Base-by-base conservation (phyloP, 2,888 invertebrate species). In the Xanthorhoe designata region DNA sequence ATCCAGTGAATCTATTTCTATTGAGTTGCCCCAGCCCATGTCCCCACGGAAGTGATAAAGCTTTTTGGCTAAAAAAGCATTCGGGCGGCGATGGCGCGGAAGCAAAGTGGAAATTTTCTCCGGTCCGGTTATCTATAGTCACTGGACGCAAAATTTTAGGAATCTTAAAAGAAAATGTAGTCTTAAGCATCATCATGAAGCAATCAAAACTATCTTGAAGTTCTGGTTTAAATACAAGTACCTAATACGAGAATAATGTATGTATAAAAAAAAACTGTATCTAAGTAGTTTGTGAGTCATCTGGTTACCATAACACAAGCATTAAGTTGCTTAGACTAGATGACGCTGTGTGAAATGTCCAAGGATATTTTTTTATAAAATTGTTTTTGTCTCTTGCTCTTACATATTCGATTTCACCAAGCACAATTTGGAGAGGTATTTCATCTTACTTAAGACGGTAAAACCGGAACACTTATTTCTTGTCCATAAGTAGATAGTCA, bases 41-140 rank as follows among this genome's bases (percentile, higher is more conserved):
- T 83, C 89, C 91, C 90, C 86, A 88, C 90, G 92, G 92, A 93
- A 92, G 92, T 91, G 90, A 92, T 92, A 93, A 93, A 92, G 89
- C 88, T 91, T 91, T 91, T 92, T 90, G 91, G 86, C 88, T 88
- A 92, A 92, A 92, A 92, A 92, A 92, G 85, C 88, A 88, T 91
- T 89, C 80, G 85, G 86, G 80, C 74, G 88, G 87, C 86, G 89
- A 91, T 90, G 91, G 88, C 74, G 89, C 87, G 92, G 92, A 92
- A 92, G 90, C 86, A 80, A 85, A 87, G 86, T 87, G 85, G 86
- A 81, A 84, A 87, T 88, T 84, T 86, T 83, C 84, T 79, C 79
- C 79, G 75, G 64, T 13, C 59, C 42, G 42, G 54, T 59, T 24
- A 17, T 18, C 24, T 55, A 9, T 51, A 19, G 49, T 51, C 38